A percentile compares a stretch with the other conserved stretches of the same genome.
Conservation (phyloP, 2,797 vertebrate species). For the Cuculus canorus region DNA sequence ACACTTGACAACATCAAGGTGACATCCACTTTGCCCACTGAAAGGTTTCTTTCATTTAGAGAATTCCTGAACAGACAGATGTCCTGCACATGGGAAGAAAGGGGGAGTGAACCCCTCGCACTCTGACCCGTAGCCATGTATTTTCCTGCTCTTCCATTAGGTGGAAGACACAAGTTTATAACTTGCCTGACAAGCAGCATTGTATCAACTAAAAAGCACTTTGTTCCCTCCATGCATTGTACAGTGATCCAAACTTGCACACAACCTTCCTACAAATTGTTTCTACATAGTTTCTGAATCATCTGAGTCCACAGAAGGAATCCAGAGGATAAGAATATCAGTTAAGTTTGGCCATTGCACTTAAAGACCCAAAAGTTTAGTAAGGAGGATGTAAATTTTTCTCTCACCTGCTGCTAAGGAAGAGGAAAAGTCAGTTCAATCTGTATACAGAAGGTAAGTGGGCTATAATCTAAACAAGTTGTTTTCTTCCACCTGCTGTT, state of each 20-base stretch:
- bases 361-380: background rate
- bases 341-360: background rate
- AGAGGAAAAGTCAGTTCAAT: background rate
- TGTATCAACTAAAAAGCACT: background rate
- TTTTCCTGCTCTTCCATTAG: background rate
- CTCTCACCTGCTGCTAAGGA: background rate
- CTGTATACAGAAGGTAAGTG: background rate
- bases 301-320: background rate
- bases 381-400: background rate
- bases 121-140: background rate
- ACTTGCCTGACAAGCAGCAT: background rate
- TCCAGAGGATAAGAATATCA: background rate
- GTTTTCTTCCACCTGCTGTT: background rate
- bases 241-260: background rate
- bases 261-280: background rate
- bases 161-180: background rate
- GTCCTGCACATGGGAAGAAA: background rate
- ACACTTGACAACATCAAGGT: background rate
- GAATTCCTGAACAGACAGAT: background rate
- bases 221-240: background rate
- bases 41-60: background rate
- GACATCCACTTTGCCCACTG: background rate
- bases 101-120: background rate
- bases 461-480: background rate
- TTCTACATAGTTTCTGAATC: background rate